Conservation (phyloP, 2,888 invertebrate species). For the Lordiphosa fenestrarum region DNA sequence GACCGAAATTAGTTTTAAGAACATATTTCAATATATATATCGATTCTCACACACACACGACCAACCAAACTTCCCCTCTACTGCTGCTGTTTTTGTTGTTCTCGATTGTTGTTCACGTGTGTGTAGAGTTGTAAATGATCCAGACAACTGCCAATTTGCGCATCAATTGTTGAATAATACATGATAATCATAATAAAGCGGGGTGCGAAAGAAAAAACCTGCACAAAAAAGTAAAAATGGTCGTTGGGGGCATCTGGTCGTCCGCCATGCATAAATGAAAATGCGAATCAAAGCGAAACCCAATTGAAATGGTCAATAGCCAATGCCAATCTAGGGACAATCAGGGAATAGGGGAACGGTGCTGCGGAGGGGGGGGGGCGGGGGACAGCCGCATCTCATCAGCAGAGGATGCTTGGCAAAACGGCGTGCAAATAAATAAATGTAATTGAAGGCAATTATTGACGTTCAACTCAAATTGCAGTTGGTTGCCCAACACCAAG, state of each 20-base stretch:
- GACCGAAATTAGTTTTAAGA: slow-evolving; percentile 1
- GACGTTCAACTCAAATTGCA: slow-evolving; percentile 64
- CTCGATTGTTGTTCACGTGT: slow-evolving; percentile 23
- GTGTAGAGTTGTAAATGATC: slow-evolving; percentile 72
- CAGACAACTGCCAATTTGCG: slow-evolving; percentile 75
- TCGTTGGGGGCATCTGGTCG: slow-evolving; percentile 38
- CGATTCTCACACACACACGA: no score
- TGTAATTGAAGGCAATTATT: slow-evolving; percentile 74
- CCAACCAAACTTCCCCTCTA: neutral
- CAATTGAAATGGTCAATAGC: slow-evolving; percentile 60
- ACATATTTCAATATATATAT: neutral
- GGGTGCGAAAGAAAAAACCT: slow-evolving; percentile 24
- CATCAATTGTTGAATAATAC: slow-evolving; percentile 76
- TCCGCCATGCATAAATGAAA: slow-evolving; percentile 63
- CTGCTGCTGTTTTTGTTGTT: slow-evolving; percentile 8
- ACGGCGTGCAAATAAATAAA: slow-evolving; percentile 67
- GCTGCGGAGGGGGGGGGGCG: slow-evolving; percentile 10
- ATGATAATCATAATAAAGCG: slow-evolving; percentile 73
- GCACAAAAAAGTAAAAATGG: slow-evolving; percentile 61
- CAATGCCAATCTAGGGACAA: slow-evolving; percentile 39
- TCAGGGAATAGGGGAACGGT: slow-evolving; percentile 30
- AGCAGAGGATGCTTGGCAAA: slow-evolving; percentile 20
- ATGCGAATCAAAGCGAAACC: slow-evolving; percentile 73
- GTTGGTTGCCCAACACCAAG: slow-evolving; percentile 29
- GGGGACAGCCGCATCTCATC: slow-evolving; percentile 3